phyloP scores from a whole-genome alignment of 1,140 invertebrate genomes.

The Hycleus phaleratus region DNA sequence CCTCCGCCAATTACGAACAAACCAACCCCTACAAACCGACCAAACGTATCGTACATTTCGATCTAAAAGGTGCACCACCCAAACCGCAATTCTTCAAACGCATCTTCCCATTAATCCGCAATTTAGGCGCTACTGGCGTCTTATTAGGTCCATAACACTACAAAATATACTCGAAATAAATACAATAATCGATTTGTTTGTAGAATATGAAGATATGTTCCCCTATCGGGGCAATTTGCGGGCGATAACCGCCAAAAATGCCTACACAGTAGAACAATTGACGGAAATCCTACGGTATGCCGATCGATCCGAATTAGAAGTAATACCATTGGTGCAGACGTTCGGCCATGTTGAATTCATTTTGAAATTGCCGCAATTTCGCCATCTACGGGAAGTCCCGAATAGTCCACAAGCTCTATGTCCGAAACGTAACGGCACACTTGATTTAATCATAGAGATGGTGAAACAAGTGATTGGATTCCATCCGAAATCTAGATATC shows the following conservation, averaged over 20 bases:
- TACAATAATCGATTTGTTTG: constrained; percentile 42
- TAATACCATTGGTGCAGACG: constrained; percentile 91
- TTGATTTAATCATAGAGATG: constrained; percentile 66
- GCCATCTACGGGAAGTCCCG: constrained; percentile 67
- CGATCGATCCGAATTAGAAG: constrained; percentile 58
- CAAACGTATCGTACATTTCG: constrained; percentile 68
- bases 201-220: constrained; percentile 99
- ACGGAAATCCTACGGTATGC: constrained; percentile 55
- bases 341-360: constrained; percentile 93
- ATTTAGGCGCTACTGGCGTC: constrained; percentile 72
- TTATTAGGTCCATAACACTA: constrained; percentile 29
- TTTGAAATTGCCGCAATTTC: constrained; percentile 68
- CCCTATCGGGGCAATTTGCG: constrained; percentile 69
- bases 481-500: constrained; percentile 33
- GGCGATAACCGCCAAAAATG: constrained; percentile 63
- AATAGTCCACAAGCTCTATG: constrained; percentile 76
- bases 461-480: constrained; percentile 67
- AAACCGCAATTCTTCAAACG: constrained; percentile 62
- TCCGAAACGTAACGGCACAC: constrained; percentile 65
- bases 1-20: constrained; percentile 32
- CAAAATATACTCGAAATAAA: too few relatives aligned
- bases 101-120: constrained; percentile 66
- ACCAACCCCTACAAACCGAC: constrained; percentile 39
- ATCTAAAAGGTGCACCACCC: constrained; percentile 85
- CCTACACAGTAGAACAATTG: constrained; percentile 67